Evolutionary conservation across 37 sponge, comb jelly and placozoan genomes (phyloP), one percentile per base, ranked within the genome.

Genomic region (Cladorhizidae sp.): DNA sequence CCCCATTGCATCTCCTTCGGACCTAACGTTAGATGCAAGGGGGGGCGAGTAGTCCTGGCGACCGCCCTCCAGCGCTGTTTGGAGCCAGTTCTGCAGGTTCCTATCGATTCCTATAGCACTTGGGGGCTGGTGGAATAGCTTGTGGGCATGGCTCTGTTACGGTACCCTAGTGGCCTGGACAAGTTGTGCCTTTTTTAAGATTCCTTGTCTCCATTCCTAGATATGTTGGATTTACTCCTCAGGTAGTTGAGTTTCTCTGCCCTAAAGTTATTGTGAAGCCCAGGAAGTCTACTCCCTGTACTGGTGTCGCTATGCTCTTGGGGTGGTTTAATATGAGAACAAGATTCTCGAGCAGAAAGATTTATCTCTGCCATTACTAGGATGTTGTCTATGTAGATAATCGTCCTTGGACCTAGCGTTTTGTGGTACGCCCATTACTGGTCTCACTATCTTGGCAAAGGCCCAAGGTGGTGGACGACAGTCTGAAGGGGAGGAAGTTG

Each of bases 371-470:
- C 85, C 77, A 84, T 49, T 43, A 84, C 39, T 43, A 84, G 70
- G 26, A 84, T 84, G 85, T 84, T 75, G 77, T 84, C 85, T 36
- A 84, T 72, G 61, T 75, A 84, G 0, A 75, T 21, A 23, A 84
- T 68, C 26, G 67, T 14, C 25, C 85, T 49, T 43, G 76, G 2
- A 5, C 85, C 85, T 42, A 75, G n/a, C 39, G 22, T 62, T 18
- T 56, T 68, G 45, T 31, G 74, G 70, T 0, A 37, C 20, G 9
- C 77, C 71, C 58, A 76, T 59, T 37, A 84, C 57, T 67, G 85
- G 76, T 37, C 45, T 65, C n/a, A 22, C 49, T 14, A 56, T 40
- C 77, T 84, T 84, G 71, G 77, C 76, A 49, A 84, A 84, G 40
- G 38, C 68, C 74, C 70, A 84, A 0, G 70, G 85, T n/a, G 11